Percentiles rank a stretch among this genome's conserved stretches.
Conservation (phyloP, 2,888 invertebrate species). For the Stenolophus ochropezus region DNA sequence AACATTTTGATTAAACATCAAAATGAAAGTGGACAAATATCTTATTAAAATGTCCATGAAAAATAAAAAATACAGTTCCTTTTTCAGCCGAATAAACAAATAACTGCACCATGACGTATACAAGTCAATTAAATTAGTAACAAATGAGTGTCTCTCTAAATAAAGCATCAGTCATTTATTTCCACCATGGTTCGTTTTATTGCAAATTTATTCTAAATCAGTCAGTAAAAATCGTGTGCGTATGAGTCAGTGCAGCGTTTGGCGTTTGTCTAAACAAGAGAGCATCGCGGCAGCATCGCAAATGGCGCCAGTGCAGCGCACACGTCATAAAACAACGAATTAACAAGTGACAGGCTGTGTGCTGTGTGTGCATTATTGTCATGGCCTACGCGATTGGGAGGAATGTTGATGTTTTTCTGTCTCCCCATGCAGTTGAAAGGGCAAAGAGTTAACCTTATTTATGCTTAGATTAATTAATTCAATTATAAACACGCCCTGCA, state of each 20-base stretch:
- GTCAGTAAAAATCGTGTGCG: slow-evolving; percentile 14
- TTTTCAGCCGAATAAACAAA: neutral
- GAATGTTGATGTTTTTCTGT: slow-evolving; percentile 31
- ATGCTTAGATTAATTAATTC: slow-evolving; percentile 5
- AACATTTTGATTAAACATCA: neutral
- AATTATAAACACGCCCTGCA: slow-evolving; percentile 6
- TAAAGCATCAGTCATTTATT: slow-evolving; percentile 28
- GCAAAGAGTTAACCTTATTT: slow-evolving; percentile 22
- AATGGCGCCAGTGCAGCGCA: slow-evolving; percentile 25
- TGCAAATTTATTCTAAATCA: slow-evolving; percentile 30
- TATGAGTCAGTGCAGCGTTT: neutral
- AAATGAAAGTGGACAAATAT: neutral
- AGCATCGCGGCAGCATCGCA: slow-evolving; percentile 24
- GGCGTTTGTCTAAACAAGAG: slow-evolving; percentile 7
- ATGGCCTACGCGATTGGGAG: slow-evolving; percentile 18
- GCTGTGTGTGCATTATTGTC: slow-evolving; percentile 31
- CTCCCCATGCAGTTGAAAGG: slow-evolving; percentile 5
- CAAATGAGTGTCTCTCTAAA: slow-evolving; percentile 29
- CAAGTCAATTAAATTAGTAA: slow-evolving; percentile 14
- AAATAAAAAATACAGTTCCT: neutral
- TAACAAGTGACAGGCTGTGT: slow-evolving; percentile 34
- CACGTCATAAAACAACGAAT: slow-evolving; percentile 33
- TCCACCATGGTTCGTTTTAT: slow-evolving; percentile 20
- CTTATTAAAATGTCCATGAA: neutral
- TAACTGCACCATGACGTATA: neutral